Evolutionary conservation across 2,888 invertebrate genomes (phyloP).

Genomic region (Hanleya hanleyi): DNA sequence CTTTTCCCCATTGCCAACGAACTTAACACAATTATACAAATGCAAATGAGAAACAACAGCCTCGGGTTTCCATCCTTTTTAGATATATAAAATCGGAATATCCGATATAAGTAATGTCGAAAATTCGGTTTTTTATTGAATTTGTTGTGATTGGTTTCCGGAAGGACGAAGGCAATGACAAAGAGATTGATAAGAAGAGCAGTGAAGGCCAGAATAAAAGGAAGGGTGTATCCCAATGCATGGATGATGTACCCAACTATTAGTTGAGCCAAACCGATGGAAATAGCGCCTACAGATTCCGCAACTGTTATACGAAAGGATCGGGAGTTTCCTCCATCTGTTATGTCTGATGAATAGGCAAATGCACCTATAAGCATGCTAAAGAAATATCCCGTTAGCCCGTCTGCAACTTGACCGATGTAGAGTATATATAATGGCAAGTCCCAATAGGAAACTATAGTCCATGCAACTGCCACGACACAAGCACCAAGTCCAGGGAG

Average conservation of each 20-base stretch:
- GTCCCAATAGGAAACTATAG: constrained; percentile 29
- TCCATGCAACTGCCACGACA: constrained; percentile 8
- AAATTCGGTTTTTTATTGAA: not conserved
- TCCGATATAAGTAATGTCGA: not conserved
- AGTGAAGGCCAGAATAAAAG: constrained; percentile 21
- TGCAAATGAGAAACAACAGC: not conserved
- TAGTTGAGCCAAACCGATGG: constrained; percentile 9
- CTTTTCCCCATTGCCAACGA: constrained; percentile 10
- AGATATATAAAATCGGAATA: not conserved
- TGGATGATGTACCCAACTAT: constrained; percentile 23
- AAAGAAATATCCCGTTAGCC: constrained; percentile 38
- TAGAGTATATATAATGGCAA: constrained; percentile 21
- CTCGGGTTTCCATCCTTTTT: not conserved
- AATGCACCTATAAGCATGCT: constrained; percentile 38
- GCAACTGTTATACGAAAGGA: constrained; percentile 36
- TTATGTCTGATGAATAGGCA: constrained; percentile 41
- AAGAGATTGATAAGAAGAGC: constrained; percentile 19
- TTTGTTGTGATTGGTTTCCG: constrained; percentile 27
- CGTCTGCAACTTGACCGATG: constrained; percentile 30
- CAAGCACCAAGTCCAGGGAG: constrained; percentile 11
- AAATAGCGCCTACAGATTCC: constrained; percentile 33
- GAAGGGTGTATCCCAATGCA: constrained; percentile 25
- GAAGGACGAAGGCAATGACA: constrained; percentile 26
- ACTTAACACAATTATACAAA: constrained; percentile 21
- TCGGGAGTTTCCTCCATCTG: constrained; percentile 29